Evolutionary conservation across 2,113 vertebrate species (phyloP).

Genomic region (Corythaixoides concolor): DNA sequence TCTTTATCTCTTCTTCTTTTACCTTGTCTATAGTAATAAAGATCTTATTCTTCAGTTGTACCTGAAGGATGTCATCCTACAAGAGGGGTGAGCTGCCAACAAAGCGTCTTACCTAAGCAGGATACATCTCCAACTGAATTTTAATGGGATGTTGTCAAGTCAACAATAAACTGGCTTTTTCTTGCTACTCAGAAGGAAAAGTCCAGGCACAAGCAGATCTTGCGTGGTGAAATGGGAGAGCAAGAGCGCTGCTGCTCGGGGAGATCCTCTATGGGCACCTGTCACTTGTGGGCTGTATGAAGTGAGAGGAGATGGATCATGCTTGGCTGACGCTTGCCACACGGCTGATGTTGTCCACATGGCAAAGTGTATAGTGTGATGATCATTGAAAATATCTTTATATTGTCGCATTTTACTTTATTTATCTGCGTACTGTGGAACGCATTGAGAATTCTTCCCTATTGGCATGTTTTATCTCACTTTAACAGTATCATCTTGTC

Average conservation of each 20-base stretch:
- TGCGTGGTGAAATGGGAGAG: not conserved
- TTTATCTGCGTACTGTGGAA: not conserved
- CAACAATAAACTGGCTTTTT: too few species aligned
- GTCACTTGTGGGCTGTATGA: not conserved
- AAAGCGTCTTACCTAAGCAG: too few species aligned
- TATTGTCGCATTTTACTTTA: fast-evolving
- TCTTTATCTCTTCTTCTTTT: too few species aligned
- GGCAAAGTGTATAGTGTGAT: not conserved
- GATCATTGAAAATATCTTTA: not conserved
- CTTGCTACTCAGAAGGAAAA: too few species aligned
- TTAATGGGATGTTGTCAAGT: too few species aligned
- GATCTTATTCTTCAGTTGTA: too few species aligned
- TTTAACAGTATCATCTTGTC: not conserved
- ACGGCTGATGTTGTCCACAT: not conserved
- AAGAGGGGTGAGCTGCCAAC: too few species aligned
- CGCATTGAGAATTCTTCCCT: not conserved
- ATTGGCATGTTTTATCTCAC: not conserved
- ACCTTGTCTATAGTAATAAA: too few species aligned
- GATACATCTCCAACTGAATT: too few species aligned
- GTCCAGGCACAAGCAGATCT: too few species aligned
- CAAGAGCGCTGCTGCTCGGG: not conserved
- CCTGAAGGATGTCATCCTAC: too few species aligned
- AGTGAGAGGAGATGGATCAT: not conserved
- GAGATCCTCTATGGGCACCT: fast-evolving
- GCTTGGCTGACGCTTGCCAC: not conserved